Percentiles rank a stretch among this genome's conserved stretches.
Evolutionary conservation across 2,113 vertebrate species (phyloP).

Genomic region (Sinocyclocheilus anophthalmus): DNA sequence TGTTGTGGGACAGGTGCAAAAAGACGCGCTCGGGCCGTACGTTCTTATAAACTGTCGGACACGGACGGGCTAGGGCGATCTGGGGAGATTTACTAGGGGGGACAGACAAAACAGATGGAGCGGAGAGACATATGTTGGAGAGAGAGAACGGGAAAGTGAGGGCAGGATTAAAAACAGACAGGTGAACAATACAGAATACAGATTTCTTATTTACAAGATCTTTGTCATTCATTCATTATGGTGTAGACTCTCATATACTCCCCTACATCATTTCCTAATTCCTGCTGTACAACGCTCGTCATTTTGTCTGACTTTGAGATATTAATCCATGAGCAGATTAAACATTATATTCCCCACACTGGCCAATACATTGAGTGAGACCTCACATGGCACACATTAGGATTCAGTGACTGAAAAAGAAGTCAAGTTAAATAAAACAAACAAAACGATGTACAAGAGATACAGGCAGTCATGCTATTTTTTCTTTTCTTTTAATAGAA

Average conservation of each 20-base stretch:
- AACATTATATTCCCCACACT: not conserved
- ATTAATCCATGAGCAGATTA: slow-evolving; percentile 26
- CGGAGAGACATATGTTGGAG: not conserved
- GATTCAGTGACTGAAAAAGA: not conserved
- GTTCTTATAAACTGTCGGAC: too few species aligned
- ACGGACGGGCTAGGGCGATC: too few species aligned
- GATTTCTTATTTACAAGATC: not conserved
- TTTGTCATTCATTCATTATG: not conserved
- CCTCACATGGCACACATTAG: not conserved
- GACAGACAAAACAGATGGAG: not conserved
- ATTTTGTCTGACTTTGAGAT: not conserved
- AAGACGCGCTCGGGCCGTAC: too few species aligned
- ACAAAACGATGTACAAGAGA: not conserved
- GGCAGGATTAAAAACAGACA: not conserved
- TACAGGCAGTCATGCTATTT: not conserved
- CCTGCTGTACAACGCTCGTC: slow-evolving; percentile 1
- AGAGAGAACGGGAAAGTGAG: not conserved
- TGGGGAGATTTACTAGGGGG: not conserved
- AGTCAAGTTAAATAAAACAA: too few species aligned
- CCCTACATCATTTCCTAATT: slow-evolving; percentile 1
- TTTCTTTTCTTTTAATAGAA: slow-evolving; percentile 53
- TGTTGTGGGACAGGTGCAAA: too few species aligned
- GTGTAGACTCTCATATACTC: slow-evolving; percentile 9
- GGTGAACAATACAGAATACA: not conserved
- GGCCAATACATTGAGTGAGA: not conserved